Percentiles rank a stretch among this genome's conserved stretches.
These are phyloP conservation scores for Protodeltote pygarga DNA, from an alignment of 2,888 invertebrate genomes.

Conservation along the genomic window DNA sequence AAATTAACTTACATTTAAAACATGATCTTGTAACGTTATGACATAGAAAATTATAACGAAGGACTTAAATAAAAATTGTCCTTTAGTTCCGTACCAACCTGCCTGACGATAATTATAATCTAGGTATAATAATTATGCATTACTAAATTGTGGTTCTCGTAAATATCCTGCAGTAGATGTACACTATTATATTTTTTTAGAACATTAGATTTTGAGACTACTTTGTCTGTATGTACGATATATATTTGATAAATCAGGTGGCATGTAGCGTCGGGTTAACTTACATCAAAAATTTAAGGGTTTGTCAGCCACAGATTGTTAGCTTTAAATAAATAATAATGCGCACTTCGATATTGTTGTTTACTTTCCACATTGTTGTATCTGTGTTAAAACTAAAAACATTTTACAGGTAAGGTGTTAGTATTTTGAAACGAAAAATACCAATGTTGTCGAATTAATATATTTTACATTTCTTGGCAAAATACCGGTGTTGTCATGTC, in stretches of 20 bases:
- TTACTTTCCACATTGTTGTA: slow-evolving; percentile 7
- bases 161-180: no score
- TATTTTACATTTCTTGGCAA: not conserved
- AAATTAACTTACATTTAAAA: slow-evolving; percentile 37
- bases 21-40: slow-evolving; percentile 16
- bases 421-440: no score
- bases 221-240: not conserved
- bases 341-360: slow-evolving; percentile 24
- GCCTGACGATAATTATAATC: no score
- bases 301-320: slow-evolving; percentile 36
- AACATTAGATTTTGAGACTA: not conserved
- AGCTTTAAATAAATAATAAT: slow-evolving; percentile 33
- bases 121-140: no score
- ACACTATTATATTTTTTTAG: no score
- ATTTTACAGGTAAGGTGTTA: slow-evolving; percentile 4
- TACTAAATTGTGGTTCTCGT: no score
- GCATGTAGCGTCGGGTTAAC: slow-evolving; percentile 2
- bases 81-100: no score
- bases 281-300: slow-evolving; percentile 36
- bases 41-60: slow-evolving; percentile 1
- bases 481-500: no score
- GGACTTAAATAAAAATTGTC: not conserved
- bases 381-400: slow-evolving; percentile 1
- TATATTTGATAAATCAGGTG: slow-evolving; percentile 7
- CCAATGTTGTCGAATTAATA: not conserved